Conservation (phyloP, 2,888 invertebrate genomes). For the Agonopterix arenella region DNA sequence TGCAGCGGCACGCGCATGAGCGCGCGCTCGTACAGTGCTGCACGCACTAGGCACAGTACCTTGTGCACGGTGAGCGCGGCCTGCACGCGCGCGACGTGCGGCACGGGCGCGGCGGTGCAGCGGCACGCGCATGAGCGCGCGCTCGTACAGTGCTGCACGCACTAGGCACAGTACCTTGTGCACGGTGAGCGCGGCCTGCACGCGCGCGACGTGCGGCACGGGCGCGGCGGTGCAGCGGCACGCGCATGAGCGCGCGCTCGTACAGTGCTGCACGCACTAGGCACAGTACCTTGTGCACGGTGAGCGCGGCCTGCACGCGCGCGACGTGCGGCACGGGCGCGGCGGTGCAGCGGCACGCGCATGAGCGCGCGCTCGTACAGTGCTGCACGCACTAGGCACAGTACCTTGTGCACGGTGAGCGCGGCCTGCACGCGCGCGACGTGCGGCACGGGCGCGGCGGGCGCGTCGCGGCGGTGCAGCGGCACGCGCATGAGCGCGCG, state of each 20-base stretch:
- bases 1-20: slow-evolving; percentile 77
- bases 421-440: slow-evolving; percentile 66
- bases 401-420: slow-evolving; percentile 14
- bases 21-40: slow-evolving; percentile 79
- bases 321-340: slow-evolving; percentile 62
- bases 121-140: slow-evolving; percentile 78
- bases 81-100: slow-evolving; percentile 67
- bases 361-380: slow-evolving; percentile 79
- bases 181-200: slow-evolving; percentile 57
- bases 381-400: slow-evolving; percentile 72
- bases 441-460: slow-evolving; percentile 62
- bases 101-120: slow-evolving; percentile 59
- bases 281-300: too few relatives aligned
- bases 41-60: slow-evolving; percentile 44
- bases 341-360: slow-evolving; percentile 71
- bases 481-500: slow-evolving; percentile 79
- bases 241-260: slow-evolving; percentile 78
- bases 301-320: slow-evolving; percentile 63
- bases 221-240: slow-evolving; percentile 72
- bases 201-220: slow-evolving; percentile 54
- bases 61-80: slow-evolving; percentile 37
- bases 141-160: slow-evolving; percentile 80
- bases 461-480: too few relatives aligned
- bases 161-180: too few relatives aligned
- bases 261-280: slow-evolving; percentile 77